Evolutionary conservation across 2,113 vertebrate species (phyloP).

Genomic region (Montifringilla adamsi): DNA sequence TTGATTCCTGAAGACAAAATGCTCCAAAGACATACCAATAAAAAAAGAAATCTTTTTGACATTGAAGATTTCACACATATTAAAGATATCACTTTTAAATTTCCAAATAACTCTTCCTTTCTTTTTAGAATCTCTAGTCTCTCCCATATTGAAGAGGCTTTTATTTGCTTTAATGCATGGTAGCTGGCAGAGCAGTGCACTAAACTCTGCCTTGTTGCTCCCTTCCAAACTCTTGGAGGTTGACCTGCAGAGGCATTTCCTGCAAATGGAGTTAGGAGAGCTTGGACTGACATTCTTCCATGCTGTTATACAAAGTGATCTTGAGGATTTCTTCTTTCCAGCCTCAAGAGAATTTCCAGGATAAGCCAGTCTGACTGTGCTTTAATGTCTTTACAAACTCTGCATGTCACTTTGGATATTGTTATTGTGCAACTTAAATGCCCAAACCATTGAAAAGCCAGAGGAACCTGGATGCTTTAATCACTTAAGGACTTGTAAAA

Average conservation of each 20-base stretch:
- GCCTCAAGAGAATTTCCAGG: neutral
- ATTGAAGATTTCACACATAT: neutral
- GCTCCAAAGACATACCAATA: neutral
- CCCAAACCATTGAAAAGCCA: neutral
- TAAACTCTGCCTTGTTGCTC: neutral
- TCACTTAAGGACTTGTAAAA: neutral
- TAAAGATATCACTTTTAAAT: neutral
- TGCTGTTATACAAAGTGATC: neutral
- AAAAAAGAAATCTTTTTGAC: neutral
- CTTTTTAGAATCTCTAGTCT: neutral
- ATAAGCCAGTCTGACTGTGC: neutral
- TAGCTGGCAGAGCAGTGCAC: neutral
- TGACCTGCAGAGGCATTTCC: neutral
- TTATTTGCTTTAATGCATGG: neutral
- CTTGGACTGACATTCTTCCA: neutral
- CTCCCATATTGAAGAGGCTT: neutral
- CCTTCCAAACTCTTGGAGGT: neutral
- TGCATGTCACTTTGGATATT: neutral
- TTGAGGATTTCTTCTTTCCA: neutral
- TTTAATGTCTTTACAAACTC: neutral
- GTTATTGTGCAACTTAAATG: neutral
- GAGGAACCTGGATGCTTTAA: neutral
- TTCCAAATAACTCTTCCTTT: neutral
- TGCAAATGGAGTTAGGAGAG: neutral
- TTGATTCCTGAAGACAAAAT: slow-evolving; percentile 15